phyloP scores from a whole-genome alignment of 2,888 invertebrate genomes.

The Nemapogon koenigi region DNA sequence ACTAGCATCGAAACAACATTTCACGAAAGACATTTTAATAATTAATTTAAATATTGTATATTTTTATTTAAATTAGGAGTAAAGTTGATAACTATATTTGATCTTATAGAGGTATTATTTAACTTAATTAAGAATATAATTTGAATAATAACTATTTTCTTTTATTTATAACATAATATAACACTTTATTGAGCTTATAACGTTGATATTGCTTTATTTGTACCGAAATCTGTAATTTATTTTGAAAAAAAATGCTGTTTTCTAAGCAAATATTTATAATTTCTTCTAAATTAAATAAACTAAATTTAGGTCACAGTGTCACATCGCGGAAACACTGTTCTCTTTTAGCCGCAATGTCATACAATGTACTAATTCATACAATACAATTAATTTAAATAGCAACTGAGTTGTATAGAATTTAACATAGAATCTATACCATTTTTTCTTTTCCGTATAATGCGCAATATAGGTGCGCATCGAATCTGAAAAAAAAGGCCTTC shows the following conservation, averaged over 20 bases:
- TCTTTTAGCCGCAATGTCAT: constrained; percentile 6
- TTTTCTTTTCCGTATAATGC: constrained; percentile 1
- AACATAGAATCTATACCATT: neutral
- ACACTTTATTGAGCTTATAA: neutral
- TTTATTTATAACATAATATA: constrained; percentile 1
- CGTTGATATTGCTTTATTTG: too few relatives aligned
- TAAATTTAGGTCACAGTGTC: constrained; percentile 3
- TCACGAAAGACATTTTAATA: constrained; percentile 69
- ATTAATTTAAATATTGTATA: neutral
- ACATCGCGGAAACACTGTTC: constrained; percentile 4
- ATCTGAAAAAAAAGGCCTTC: too few relatives aligned
- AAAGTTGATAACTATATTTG: neutral
- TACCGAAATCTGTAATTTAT: too few relatives aligned
- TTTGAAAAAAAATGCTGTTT: too few relatives aligned
- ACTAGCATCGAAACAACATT: constrained; percentile 80
- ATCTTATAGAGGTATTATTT: neutral
- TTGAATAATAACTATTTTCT: neutral
- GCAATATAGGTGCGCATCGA: constrained; percentile 1
- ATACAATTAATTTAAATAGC: too few relatives aligned
- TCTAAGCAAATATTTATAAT: too few relatives aligned
- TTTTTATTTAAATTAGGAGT: constrained; percentile 1
- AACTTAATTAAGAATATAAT: neutral
- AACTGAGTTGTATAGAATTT: too few relatives aligned
- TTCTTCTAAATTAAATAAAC: too few relatives aligned
- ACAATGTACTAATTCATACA: too few relatives aligned